Base-by-base conservation (phyloP, 2,888 invertebrate genomes). In the Chymomyza fuscimana region DNA sequence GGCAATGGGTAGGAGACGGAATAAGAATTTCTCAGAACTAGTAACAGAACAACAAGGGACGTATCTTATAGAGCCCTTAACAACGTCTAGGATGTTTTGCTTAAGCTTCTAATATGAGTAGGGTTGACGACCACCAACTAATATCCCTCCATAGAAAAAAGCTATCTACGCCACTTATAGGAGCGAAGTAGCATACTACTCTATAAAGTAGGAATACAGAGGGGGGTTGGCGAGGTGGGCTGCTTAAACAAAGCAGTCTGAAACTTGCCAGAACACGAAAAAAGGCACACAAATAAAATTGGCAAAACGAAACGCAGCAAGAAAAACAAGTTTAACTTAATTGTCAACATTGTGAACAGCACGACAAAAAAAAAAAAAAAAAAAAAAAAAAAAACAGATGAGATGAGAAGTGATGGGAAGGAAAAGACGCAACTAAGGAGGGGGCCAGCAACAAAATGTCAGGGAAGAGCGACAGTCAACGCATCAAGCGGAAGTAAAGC, bases 281-380 rank as follows among this genome's bases (percentile, higher is more conserved):
- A 2, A 19, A 54, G n/a, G 19, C 54, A 54, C 19, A 54, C 16
- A 69, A 63, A 25, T 25, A 29, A 68, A 82, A 87, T 74, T 78
- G 86, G 74, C 76, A 73, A 87, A 87, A 76, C 79, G 73, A 67
- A 75, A 71, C 76, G 81, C 86, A 87, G 78, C 78, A 76, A 86
- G 73, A 87, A 87, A 87, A 87, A 78, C 88, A 87, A 83, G 86
- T 83, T 87, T 83, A 87, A 83, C 82, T 83, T 83, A 83, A 83
- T 83, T 83, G 82, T 83, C 82, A 83, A 87, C 82, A 87, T 85
- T 82, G 86, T 76, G 86, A 54, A n/a, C 73, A 63, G 64, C 58
- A 74, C 72, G 71, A 56, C 65, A 73, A 69, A 56, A 63, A 61
- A 46, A 73, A 60, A 65, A 74, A 65, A 59, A 63, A 52, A 46